Conservation (phyloP, 2,888 invertebrate genomes). For the Eurois occulta region DNA sequence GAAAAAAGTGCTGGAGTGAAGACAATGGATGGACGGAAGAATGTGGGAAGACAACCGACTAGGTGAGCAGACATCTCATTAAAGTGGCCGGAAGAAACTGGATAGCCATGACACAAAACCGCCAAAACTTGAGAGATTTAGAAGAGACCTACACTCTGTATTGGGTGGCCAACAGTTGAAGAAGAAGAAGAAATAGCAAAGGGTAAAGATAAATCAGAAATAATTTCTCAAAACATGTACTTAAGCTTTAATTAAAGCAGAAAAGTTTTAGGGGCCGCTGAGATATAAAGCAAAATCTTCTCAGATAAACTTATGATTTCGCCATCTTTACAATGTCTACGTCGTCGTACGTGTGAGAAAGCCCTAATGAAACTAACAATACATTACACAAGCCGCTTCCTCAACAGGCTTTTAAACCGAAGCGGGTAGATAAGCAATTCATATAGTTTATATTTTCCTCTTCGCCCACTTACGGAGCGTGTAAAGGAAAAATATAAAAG, state of each 20-base stretch:
- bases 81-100: neutral
- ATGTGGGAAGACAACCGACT: neutral
- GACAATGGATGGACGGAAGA: neutral
- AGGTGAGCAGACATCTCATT: neutral
- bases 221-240: neutral
- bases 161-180: neutral
- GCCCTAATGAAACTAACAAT: slow-evolving; percentile 24
- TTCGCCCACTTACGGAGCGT: slow-evolving; percentile 9
- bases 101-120: neutral
- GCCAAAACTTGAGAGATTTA: neutral
- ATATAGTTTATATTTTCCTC: slow-evolving; percentile 44
- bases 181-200: neutral
- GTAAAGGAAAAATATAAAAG: slow-evolving; percentile 49
- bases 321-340: neutral
- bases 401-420: slow-evolving; percentile 35
- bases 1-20: neutral
- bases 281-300: neutral
- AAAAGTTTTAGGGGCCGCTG: neutral
- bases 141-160: neutral
- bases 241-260: neutral
- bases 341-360: slow-evolving; percentile 2
- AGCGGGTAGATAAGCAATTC: slow-evolving; percentile 43
- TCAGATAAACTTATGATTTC: neutral
- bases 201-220: neutral
- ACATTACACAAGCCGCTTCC: slow-evolving; percentile 32